These are phyloP conservation scores for Electrona antarctica DNA, from an alignment of 2,113 vertebrate genomes.

Conservation along the genomic window DNA sequence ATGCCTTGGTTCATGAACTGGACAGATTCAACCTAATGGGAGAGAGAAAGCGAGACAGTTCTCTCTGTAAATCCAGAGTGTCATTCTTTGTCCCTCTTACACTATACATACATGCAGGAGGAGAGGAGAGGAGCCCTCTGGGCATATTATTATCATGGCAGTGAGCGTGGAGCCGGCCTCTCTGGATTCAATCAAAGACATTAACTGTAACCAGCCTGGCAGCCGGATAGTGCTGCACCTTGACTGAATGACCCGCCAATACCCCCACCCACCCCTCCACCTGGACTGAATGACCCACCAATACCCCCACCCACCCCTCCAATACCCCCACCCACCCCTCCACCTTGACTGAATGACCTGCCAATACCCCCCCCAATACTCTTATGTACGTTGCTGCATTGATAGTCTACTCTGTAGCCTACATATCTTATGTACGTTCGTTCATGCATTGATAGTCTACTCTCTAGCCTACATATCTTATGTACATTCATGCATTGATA, in stretches of 20 bases:
- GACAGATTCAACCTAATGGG: slow-evolving; percentile 40
- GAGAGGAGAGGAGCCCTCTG: slow-evolving; percentile 35
- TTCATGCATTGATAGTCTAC: no score
- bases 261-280: slow-evolving; percentile 3
- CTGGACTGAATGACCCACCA: background rate
- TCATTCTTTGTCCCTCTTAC: slow-evolving; percentile 42
- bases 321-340: slow-evolving; percentile 8
- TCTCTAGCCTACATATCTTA: no score
- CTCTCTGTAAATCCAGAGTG: slow-evolving; percentile 37
- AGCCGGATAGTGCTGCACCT: slow-evolving; percentile 52
- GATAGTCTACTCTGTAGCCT: no score
- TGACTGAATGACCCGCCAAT: slow-evolving; percentile 29
- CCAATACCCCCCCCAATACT: background rate
- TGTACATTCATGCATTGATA: no score
- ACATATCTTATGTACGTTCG: no score
- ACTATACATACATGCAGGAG: background rate
- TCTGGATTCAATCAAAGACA: slow-evolving; percentile 69
- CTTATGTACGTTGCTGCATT: no score
- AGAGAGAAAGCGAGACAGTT: slow-evolving; percentile 32
- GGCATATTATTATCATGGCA: slow-evolving; percentile 49
- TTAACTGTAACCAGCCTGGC: slow-evolving; percentile 59
- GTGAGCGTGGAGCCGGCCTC: slow-evolving; percentile 33
- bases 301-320: background rate
- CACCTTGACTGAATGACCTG: background rate
- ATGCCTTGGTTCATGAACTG: slow-evolving; percentile 37